A percentile compares a stretch with the other conserved stretches of the same genome.
Conservation (phyloP, 2,113 vertebrate genomes). For the Proteles cristata region DNA sequence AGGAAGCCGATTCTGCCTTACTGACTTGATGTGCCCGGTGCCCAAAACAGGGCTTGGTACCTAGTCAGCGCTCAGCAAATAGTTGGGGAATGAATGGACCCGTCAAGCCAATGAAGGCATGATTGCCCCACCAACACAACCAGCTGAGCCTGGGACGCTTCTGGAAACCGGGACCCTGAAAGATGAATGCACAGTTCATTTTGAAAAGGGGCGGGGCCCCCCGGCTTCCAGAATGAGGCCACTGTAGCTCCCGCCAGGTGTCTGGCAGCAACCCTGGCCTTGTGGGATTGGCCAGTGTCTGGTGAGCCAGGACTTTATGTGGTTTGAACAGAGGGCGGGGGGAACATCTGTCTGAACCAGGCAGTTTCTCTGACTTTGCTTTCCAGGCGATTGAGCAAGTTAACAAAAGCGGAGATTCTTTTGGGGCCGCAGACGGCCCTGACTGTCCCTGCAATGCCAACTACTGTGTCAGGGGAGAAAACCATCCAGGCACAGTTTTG, state of each 20-base stretch:
- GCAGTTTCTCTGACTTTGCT: neutral
- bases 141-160: neutral
- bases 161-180: neutral
- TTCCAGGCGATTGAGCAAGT: neutral
- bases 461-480: neutral
- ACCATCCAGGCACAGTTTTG: too few species aligned
- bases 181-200: neutral
- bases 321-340: neutral
- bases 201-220: neutral
- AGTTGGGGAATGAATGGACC: neutral
- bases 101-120: neutral
- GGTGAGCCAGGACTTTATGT: neutral
- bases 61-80: neutral
- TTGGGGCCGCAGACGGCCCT: neutral
- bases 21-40: neutral
- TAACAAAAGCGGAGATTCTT: neutral
- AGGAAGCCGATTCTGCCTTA: neutral
- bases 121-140: neutral
- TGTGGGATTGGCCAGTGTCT: neutral
- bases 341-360: neutral
- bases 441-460: neutral
- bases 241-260: neutral
- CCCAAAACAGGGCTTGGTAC: too few species aligned
- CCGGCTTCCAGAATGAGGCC: neutral
- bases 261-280: neutral